Evolutionary conservation across 2,797 vertebrate genomes (phyloP), one percentile per base, ranked within the genome.

Genomic region (Thripadectes ignobilis): DNA sequence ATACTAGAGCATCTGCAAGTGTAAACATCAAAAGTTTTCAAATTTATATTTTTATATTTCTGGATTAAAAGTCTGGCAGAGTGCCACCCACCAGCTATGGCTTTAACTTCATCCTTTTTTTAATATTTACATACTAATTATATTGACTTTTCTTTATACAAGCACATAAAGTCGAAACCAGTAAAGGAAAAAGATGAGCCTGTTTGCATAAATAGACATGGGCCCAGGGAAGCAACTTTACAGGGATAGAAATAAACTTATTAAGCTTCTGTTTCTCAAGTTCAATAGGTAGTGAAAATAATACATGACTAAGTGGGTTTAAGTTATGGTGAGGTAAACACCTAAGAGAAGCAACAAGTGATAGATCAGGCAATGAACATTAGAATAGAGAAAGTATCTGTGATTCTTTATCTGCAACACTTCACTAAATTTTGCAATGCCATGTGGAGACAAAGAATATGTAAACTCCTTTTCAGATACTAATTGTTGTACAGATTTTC

Each of bases 61-160:
- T 66, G 17, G 3, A 18, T 59, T 52, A 82, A 81, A 6, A 43
- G 1, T 9, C 9, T 72, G 30, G 58, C 4, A 51, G 7, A 3
- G 2, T 74, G 49, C 18, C 52, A 6, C 2, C n/a, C 26, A 71
- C 7, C 7, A 3, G 1, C 14, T 61, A 45, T 61, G 16, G 3
- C 15, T 95, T 71, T 85, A 46, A 84, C 26, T 63, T 83, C 51
- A 17, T 54, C 14, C 3, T 21, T 41, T 2, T 73, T n/a, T 45
- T 38, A 58, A 49, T 67, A 52, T 59, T 78, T 94, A 11, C 12
- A 49, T 14, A n/a, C 1, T 49, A 36, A 67, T 91, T 81, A 48
- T 45, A 27, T 29, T 55, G 15, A 38, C 2, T 6, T 77, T 85
- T 81, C 66, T 2, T 61, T 39, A 45, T 41, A 62, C 1, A 82